These are phyloP conservation scores for Lordiphosa fenestrarum DNA, from an alignment of 2,888 invertebrate species.

Conservation along the genomic window DNA sequence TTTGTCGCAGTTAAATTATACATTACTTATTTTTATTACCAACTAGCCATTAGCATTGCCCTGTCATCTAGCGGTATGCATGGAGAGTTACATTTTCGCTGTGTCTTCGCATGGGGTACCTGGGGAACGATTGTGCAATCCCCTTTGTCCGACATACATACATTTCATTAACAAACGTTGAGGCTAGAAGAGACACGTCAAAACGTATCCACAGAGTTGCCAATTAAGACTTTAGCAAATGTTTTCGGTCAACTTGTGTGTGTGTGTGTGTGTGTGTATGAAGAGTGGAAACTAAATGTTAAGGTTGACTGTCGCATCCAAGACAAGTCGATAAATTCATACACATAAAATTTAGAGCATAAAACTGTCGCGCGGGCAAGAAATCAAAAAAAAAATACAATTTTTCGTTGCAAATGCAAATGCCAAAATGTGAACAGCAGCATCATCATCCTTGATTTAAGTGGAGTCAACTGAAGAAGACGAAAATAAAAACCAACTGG, in stretches of 20 bases:
- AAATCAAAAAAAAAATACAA: slow-evolving; percentile 28
- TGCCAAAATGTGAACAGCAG: slow-evolving; percentile 68
- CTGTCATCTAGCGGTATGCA: slow-evolving; percentile 30
- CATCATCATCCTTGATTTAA: slow-evolving; percentile 64
- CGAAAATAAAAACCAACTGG: slow-evolving; percentile 14
- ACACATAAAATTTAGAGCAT: slow-evolving; percentile 71
- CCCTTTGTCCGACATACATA: slow-evolving; percentile 51
- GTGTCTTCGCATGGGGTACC: slow-evolving; percentile 10
- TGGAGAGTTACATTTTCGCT: slow-evolving; percentile 11
- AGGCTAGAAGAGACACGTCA: slow-evolving; percentile 10
- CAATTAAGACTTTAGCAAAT: slow-evolving; percentile 64
- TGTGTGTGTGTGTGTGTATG: slow-evolving; percentile 20
- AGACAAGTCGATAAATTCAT: slow-evolving; percentile 43
- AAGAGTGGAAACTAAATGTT: slow-evolving; percentile 62
- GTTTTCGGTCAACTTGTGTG: slow-evolving; percentile 28
- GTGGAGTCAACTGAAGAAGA: slow-evolving; percentile 40
- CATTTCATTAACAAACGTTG: slow-evolving; percentile 65
- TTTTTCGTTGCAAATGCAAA: slow-evolving; percentile 54
- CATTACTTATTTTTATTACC: slow-evolving; percentile 35
- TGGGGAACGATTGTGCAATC: slow-evolving; percentile 53
- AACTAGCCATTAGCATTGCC: slow-evolving; percentile 30
- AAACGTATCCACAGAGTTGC: slow-evolving; percentile 37
- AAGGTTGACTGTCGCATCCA: slow-evolving; percentile 63
- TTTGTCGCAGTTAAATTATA: slow-evolving; percentile 48
- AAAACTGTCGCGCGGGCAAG: slow-evolving; percentile 61